These are phyloP conservation scores for Leucopternis melanops DNA, from an alignment of 2,113 vertebrate genomes.

Conservation along the genomic window DNA sequence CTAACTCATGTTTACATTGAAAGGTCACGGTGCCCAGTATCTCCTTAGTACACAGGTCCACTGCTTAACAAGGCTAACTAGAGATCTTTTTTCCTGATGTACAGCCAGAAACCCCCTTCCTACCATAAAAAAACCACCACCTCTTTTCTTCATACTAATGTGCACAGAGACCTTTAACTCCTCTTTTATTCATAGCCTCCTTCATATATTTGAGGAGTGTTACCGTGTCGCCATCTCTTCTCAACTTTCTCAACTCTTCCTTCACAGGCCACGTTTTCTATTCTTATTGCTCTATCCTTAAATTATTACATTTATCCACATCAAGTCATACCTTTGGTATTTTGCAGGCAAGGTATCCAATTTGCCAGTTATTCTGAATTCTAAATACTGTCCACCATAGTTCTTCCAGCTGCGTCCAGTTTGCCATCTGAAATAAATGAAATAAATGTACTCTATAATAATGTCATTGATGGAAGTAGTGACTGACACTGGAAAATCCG, in stretches of 20 bases:
- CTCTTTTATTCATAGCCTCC: neutral
- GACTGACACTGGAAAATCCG: neutral
- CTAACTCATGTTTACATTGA: neutral
- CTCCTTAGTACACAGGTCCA: neutral
- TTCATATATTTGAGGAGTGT: neutral
- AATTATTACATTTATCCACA: neutral
- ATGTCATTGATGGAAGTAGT: neutral
- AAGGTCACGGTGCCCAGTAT: neutral
- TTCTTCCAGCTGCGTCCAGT: neutral
- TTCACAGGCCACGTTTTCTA: neutral
- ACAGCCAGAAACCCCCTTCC: neutral
- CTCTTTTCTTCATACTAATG: neutral
- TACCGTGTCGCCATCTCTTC: neutral
- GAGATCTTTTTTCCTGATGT: neutral
- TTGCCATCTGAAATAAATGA: neutral
- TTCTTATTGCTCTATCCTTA: neutral
- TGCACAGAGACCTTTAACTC: accelerated
- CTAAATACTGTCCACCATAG: neutral
- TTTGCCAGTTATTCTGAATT: neutral
- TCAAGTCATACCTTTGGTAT: neutral
- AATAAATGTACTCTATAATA: neutral
- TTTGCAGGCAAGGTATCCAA: neutral
- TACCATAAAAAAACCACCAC: neutral
- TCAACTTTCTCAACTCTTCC: neutral
- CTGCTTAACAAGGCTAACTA: neutral